Evolutionary conservation across 2,797 vertebrate genomes (phyloP).

Genomic region (Sebastes hopkinsi): DNA sequence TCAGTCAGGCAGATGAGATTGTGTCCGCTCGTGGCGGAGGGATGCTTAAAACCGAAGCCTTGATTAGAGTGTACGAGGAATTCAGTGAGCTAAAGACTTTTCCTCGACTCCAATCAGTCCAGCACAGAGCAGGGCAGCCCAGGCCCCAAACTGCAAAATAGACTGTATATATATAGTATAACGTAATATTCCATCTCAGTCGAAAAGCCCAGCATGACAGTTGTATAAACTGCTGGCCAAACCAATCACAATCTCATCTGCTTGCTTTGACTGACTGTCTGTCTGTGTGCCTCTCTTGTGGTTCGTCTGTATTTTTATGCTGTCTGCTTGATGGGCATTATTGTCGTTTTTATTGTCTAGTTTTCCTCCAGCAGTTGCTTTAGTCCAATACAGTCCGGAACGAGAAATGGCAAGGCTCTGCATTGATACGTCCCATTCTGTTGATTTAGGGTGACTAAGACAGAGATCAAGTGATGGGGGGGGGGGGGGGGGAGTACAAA

Average conservation of each 20-base stretch:
- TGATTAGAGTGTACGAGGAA: constrained; percentile 42
- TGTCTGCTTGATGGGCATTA: constrained; percentile 20
- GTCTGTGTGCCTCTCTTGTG: neutral
- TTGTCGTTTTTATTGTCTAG: constrained; percentile 30
- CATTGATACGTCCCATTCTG: constrained; percentile 44
- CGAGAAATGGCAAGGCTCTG: constrained; percentile 23
- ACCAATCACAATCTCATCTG: constrained; percentile 41
- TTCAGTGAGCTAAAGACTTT: constrained; percentile 23
- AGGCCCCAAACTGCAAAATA: constrained; percentile 12
- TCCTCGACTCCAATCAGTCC: constrained; percentile 32
- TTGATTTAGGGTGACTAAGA: constrained; percentile 50
- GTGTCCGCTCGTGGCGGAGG: constrained; percentile 21
- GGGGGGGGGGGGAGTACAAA: constrained; percentile 6
- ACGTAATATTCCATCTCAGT: constrained; percentile 7
- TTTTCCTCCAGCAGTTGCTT: constrained; percentile 29
- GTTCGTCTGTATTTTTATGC: constrained; percentile 12
- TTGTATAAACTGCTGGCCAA: constrained; percentile 35
- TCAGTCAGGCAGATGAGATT: constrained; percentile 55
- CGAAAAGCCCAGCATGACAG: constrained; percentile 29
- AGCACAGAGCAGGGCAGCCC: constrained; percentile 5
- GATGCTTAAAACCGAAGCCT: constrained; percentile 46
- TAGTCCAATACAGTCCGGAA: constrained; percentile 7
- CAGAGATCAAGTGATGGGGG: constrained; percentile 40
- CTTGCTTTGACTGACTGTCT: constrained; percentile 12
- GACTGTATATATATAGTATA: neutral